Evolutionary conservation across 2,797 vertebrate species (phyloP).

Genomic region (Rhyacichthys aspro): DNA sequence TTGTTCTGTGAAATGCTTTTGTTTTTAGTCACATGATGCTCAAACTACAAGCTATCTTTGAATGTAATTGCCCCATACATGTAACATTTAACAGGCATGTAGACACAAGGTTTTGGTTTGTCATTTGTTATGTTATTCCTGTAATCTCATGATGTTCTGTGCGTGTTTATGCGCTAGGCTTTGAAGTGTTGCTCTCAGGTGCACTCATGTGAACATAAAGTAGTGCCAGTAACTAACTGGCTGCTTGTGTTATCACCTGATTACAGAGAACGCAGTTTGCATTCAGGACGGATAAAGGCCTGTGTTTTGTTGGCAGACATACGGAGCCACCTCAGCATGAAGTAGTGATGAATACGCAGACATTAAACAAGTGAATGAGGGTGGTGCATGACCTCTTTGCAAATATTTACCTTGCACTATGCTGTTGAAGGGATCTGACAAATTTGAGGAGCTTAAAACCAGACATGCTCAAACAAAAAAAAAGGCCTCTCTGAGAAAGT

Average conservation of each 20-base stretch:
- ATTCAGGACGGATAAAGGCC: conserved; percentile 40
- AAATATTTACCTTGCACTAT: too few relatives aligned
- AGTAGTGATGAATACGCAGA: conserved; percentile 30
- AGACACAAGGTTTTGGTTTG: conserved; percentile 3
- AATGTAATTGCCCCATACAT: background rate
- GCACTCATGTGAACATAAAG: conserved; percentile 11
- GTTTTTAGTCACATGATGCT: conserved; percentile 1
- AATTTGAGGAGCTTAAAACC: too few relatives aligned
- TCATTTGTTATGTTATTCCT: conserved; percentile 7
- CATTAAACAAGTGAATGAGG: background rate
- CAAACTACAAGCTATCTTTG: background rate
- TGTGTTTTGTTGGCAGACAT: too few relatives aligned
- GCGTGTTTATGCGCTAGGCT: conserved; percentile 9
- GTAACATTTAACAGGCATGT: background rate
- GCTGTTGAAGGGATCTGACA: too few relatives aligned
- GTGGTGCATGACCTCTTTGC: too few relatives aligned
- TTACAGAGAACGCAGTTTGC: conserved; percentile 58
- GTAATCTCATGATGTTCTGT: conserved; percentile 22
- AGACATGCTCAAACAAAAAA: too few relatives aligned
- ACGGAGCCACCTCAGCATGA: conserved; percentile 35
- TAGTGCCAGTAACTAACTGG: conserved; percentile 34
- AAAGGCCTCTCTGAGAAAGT: too few relatives aligned
- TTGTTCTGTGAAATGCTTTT: background rate
- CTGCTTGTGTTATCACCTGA: conserved; percentile 40
- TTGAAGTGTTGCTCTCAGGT: conserved; percentile 42